phyloP scores from a whole-genome alignment of 2,797 vertebrate genomes.

The Poeciliopsis infans region DNA sequence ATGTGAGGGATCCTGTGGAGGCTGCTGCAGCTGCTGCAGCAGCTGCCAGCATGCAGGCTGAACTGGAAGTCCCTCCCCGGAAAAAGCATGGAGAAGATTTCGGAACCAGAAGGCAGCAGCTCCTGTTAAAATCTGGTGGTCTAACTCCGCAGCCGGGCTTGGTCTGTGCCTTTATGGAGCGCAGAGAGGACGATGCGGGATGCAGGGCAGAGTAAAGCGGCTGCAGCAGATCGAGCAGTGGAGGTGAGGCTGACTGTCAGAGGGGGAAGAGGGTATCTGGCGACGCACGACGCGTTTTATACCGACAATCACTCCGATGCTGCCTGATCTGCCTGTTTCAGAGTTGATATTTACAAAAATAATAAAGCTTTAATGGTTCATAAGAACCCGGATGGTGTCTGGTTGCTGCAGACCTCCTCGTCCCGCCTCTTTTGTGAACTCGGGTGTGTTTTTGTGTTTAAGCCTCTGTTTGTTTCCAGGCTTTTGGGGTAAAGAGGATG shows the following conservation, averaged over 20 bases:
- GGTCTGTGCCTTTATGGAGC: background rate
- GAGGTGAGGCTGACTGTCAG: conserved; percentile 49
- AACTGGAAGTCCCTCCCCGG: conserved; percentile 79
- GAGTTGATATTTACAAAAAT: background rate
- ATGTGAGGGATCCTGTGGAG: background rate
- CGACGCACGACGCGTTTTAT: background rate
- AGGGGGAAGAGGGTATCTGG: conserved; percentile 20
- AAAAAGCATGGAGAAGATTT: conserved; percentile 64
- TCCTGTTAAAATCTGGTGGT: conserved; percentile 6
- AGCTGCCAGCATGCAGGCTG: background rate
- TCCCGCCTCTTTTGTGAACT: conserved; percentile 37
- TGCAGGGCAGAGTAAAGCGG: background rate
- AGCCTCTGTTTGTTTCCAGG: background rate
- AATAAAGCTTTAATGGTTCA: background rate
- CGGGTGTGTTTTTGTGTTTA: conserved; percentile 42
- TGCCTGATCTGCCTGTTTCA: background rate
- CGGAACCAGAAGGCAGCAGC: conserved; percentile 25
- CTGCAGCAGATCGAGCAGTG: background rate
- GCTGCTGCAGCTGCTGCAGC: background rate
- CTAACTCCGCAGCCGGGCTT: background rate
- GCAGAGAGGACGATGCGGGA: background rate
- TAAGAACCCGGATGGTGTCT: background rate
- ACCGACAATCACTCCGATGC: background rate
- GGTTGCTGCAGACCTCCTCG: conserved; percentile 24
- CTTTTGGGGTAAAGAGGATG: conserved; percentile 19